These are phyloP conservation scores for Ophion costatus DNA, from an alignment of 2,888 invertebrate species.

Conservation along the genomic window DNA sequence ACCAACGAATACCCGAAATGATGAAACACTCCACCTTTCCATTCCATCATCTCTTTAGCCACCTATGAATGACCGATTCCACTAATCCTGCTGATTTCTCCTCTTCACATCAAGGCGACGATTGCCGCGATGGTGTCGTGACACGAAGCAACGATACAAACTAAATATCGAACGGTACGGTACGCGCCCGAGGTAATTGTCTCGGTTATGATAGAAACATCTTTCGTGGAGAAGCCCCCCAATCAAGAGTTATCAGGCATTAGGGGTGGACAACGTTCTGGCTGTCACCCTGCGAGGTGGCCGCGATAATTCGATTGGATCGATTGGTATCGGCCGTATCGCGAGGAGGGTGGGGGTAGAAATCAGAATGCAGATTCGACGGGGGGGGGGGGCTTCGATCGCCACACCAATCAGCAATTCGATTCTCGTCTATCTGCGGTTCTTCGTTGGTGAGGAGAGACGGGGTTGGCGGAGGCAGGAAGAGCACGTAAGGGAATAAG, in stretches of 20 bases:
- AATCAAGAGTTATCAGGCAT: slow-evolving; percentile 13
- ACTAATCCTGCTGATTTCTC: too few species aligned
- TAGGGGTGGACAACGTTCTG: not conserved
- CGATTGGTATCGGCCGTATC: slow-evolving; percentile 40
- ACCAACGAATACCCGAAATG: too few species aligned
- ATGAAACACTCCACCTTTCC: too few species aligned
- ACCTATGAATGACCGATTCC: too few species aligned
- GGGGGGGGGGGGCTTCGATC: slow-evolving; percentile 36
- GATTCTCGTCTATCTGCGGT: slow-evolving; percentile 58
- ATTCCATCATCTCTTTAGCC: too few species aligned
- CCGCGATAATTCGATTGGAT: slow-evolving; percentile 50
- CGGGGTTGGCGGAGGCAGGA: not conserved
- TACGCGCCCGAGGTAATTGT: not conserved
- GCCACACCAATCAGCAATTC: slow-evolving; percentile 62
- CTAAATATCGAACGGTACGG: not conserved
- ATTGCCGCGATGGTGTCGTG: too few species aligned
- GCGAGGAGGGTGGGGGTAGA: slow-evolving; percentile 27
- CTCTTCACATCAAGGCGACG: too few species aligned
- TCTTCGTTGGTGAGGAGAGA: slow-evolving; percentile 2
- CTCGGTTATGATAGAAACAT: not conserved
- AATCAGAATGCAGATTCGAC: slow-evolving; percentile 58
- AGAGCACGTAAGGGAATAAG: slow-evolving; percentile 45
- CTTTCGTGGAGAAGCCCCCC: not conserved
- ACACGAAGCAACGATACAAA: not conserved
- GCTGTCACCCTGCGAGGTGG: not conserved